Base-by-base conservation (phyloP, 2,797 vertebrate species). In the Discoglossus pictus region DNA sequence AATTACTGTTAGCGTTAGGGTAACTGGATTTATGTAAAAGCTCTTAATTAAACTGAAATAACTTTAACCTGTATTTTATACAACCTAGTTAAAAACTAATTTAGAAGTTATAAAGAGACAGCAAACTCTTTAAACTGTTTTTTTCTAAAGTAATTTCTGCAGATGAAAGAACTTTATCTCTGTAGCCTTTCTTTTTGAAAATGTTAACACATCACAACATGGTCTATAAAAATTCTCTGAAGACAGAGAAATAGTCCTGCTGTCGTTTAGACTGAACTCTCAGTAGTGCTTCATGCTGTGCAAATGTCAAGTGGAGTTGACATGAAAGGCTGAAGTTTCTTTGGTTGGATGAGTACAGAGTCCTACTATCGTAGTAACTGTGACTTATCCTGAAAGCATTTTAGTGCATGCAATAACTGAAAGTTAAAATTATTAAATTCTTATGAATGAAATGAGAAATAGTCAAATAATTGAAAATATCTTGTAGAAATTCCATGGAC, bases 191-290 rank as follows among this genome's bases (percentile, higher is more conserved):
- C 39, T 68, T 54, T 43, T 18, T 24, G 27, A 61, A 61, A 61
- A 54, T 61, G 31, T 53, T 68, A 68, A 68, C 66, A 68, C 40
- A 54, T n/a, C 11, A 53, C 50, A 61, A 46, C 56, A 68, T 53
- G 58, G 58, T 43, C 46, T 50, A 15, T 23, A 53, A 10, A 3
- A 43, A 61, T 25, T 20, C 38, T 68, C 51, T 47, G 15, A 61
- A 68, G 48, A 38, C 38, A 60, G 48, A 50, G 36, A 65, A 68
- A 68, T n/a, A 44, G 40, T 60, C 18, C 25, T 52, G 35, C 16
- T 20, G 55, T n/a, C 53, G 6, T 17, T 61, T 25, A 21, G 18
- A 68, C 39, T 61, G 20, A 68, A 21, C 56, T 54, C 20, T 44
- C 18, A 53, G 48, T 31, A 60, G 24, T 54, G 4, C 56, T 9